phyloP scores from a whole-genome alignment of 2,888 invertebrate species.

The Aradus depressus region DNA sequence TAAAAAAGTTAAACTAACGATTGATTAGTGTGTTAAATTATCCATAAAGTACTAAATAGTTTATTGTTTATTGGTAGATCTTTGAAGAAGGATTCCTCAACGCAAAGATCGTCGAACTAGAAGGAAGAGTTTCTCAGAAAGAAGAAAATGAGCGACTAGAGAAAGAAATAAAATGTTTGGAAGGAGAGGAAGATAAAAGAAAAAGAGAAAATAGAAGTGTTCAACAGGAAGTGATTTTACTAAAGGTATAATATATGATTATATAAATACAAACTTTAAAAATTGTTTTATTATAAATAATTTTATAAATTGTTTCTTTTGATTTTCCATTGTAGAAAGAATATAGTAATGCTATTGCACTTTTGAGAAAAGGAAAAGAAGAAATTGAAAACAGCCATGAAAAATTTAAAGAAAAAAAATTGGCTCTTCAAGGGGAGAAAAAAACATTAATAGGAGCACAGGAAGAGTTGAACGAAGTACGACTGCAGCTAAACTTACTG shows the following conservation, averaged over 20 bases:
- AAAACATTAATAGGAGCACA: constrained; percentile 16
- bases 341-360: constrained; percentile 42
- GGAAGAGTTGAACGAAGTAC: constrained; percentile 15
- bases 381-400: constrained; percentile 37
- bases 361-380: constrained; percentile 40
- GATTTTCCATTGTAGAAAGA: constrained; percentile 37
- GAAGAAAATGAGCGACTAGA: constrained; percentile 36
- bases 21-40: no score
- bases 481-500: constrained; percentile 34
- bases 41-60: no score
- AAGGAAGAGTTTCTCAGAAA: constrained; percentile 6
- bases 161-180: constrained; percentile 36
- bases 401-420: constrained; percentile 6
- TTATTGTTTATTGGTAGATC: no score
- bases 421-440: constrained; percentile 18
- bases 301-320: background rate
- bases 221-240: constrained; percentile 5
- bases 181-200: constrained; percentile 37
- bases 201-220: constrained; percentile 5
- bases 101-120: background rate
- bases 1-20: no score
- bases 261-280: background rate
- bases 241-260: constrained; percentile 10
- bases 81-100: constrained; percentile 4
- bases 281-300: no score